Evolutionary conservation across 2,797 vertebrate genomes (phyloP).

Genomic region (Sarcoramphus papa): DNA sequence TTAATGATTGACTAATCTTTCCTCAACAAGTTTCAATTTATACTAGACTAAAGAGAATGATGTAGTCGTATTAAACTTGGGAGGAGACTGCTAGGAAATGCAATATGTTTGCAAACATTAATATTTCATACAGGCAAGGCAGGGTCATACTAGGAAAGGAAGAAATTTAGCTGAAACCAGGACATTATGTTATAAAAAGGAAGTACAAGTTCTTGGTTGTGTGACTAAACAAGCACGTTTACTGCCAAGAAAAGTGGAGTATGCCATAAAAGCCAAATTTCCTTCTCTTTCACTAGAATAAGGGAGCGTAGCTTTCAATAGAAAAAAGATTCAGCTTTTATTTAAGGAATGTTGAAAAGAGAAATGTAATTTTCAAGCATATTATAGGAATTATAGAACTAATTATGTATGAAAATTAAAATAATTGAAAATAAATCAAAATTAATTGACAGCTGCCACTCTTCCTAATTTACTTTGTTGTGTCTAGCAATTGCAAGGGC

Average conservation of each 20-base stretch:
- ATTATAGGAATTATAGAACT: slow-evolving; percentile 22
- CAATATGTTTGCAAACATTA: neutral
- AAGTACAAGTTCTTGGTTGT: neutral
- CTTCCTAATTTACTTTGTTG: neutral
- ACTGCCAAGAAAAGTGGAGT: neutral
- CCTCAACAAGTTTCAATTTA: neutral
- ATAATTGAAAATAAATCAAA: slow-evolving; percentile 29
- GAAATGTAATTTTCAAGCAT: slow-evolving; percentile 18
- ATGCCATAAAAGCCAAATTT: neutral
- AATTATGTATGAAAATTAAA: slow-evolving; percentile 14
- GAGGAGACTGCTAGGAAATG: neutral
- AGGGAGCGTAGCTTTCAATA: neutral
- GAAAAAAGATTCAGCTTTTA: neutral
- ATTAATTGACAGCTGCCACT: slow-evolving; percentile 32
- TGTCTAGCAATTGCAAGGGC: neutral
- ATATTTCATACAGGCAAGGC: neutral
- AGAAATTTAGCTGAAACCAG: neutral
- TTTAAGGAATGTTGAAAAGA: neutral
- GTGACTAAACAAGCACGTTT: neutral
- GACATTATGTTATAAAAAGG: neutral
- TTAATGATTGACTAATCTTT: neutral
- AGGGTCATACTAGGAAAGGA: neutral
- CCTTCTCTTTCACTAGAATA: neutral
- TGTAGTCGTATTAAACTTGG: neutral
- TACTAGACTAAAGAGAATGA: neutral